A percentile compares a stretch with the other conserved stretches of the same genome.
Conservation (phyloP, 2,888 invertebrate species). For the Ectemnius cavifrons region DNA sequence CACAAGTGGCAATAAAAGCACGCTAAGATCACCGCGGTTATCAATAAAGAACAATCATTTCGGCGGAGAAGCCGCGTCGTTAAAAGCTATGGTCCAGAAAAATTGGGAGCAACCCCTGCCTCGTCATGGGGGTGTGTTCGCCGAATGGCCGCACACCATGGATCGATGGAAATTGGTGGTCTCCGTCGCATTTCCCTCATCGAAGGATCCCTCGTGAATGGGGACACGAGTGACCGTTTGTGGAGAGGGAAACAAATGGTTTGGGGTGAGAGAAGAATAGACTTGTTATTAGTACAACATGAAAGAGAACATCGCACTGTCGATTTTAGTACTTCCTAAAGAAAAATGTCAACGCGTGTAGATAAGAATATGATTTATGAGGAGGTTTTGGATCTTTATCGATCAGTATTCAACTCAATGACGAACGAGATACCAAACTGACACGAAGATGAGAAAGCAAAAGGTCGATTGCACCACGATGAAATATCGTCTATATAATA, state of each 20-base stretch:
- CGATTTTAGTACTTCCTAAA: too few relatives aligned
- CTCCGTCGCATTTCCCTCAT: conserved; percentile 45
- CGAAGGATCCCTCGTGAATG: conserved; percentile 64
- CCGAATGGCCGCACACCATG: conserved; percentile 13
- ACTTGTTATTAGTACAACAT: too few relatives aligned
- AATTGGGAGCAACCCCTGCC: conserved; percentile 52
- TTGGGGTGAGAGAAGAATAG: background rate
- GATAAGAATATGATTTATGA: too few relatives aligned
- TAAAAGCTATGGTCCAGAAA: conserved; percentile 62
- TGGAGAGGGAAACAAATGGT: conserved; percentile 14
- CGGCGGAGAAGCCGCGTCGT: conserved; percentile 48
- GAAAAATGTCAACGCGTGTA: too few relatives aligned
- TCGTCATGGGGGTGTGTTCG: background rate
- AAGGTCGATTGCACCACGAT: too few relatives aligned
- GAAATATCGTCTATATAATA: too few relatives aligned
- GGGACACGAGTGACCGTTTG: conserved; percentile 45
- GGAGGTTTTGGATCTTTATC: too few relatives aligned
- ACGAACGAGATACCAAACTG: too few relatives aligned
- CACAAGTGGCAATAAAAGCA: conserved; percentile 37
- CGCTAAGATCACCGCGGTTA: conserved; percentile 35
- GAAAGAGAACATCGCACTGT: too few relatives aligned
- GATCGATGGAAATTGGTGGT: conserved; percentile 60
- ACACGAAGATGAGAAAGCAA: too few relatives aligned
- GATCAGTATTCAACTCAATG: too few relatives aligned
- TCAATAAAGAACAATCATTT: conserved; percentile 53